A percentile compares a stretch with the other conserved stretches of the same genome.
Conservation (phyloP, 2,113 vertebrate genomes). For the Nerophis ophidion region DNA sequence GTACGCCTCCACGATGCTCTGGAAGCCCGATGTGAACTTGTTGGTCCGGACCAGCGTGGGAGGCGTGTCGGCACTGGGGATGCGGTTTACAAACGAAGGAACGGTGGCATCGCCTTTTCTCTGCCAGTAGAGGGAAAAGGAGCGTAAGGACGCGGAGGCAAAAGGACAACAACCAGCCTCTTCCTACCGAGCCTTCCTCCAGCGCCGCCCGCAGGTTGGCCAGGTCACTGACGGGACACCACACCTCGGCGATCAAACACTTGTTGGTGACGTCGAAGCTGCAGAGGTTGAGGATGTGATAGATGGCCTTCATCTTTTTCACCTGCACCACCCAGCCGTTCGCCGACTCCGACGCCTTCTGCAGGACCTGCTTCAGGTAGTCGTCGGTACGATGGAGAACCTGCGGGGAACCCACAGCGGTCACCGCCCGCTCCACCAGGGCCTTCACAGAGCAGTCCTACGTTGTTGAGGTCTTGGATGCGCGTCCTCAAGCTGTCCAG, state of each 20-base stretch:
- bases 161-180: background rate
- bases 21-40: constrained; percentile 93
- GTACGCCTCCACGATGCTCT: constrained; percentile 95
- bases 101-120: constrained; percentile 87
- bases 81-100: constrained; percentile 91
- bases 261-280: constrained; percentile 98
- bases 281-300: constrained; percentile 94
- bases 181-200: constrained; percentile 91
- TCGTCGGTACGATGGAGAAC: constrained; percentile 93
- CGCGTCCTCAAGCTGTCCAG: constrained; percentile 83
- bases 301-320: constrained; percentile 98
- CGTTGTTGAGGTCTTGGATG: constrained; percentile 88
- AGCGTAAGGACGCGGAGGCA: background rate
- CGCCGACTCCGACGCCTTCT: constrained; percentile 85
- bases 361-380: constrained; percentile 88
- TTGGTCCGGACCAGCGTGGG: constrained; percentile 90
- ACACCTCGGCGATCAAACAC: constrained; percentile 96
- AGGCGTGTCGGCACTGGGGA: constrained; percentile 83
- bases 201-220: constrained; percentile 79
- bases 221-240: constrained; percentile 89
- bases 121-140: constrained; percentile 54
- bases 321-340: constrained; percentile 87
- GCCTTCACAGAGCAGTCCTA: constrained; percentile 49
- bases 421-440: background rate
- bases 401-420: constrained; percentile 52